phyloP scores from a whole-genome alignment of 2,888 invertebrate species.

The Caenorhabditis plicata region DNA sequence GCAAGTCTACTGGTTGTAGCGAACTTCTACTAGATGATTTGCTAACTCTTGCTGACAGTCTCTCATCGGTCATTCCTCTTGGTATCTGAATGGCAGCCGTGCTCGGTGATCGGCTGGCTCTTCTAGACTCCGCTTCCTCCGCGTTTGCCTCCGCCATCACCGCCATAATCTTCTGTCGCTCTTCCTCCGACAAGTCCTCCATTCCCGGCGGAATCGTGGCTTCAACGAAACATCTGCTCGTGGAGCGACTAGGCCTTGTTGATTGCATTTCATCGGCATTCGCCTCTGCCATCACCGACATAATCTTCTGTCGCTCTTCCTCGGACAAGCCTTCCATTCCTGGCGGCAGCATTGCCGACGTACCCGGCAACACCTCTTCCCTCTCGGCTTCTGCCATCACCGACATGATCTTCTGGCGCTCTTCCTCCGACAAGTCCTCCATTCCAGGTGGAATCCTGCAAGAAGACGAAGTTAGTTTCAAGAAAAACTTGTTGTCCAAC shows the following conservation, averaged over 20 bases:
- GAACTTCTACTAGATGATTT: neutral
- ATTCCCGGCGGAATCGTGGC: too few relatives aligned
- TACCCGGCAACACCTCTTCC: slow-evolving; percentile 11
- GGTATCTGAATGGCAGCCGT: too few relatives aligned
- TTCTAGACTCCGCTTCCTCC: slow-evolving; percentile 18
- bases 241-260: slow-evolving; percentile 9
- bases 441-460: slow-evolving; percentile 42
- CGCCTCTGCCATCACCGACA: slow-evolving; percentile 72
- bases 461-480: too few relatives aligned
- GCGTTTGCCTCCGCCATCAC: slow-evolving; percentile 73
- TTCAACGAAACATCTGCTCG: too few relatives aligned
- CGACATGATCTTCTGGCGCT: slow-evolving; percentile 72
- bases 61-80: too few relatives aligned
- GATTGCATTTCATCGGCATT: slow-evolving; percentile 34
- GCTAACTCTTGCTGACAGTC: neutral
- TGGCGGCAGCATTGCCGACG: slow-evolving; percentile 40
- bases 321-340: slow-evolving; percentile 69
- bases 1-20: too few relatives aligned
- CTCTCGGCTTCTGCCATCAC: slow-evolving; percentile 70
- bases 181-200: slow-evolving; percentile 71
- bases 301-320: slow-evolving; percentile 72
- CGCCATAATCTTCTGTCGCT: slow-evolving; percentile 71
- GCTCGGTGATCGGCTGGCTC: neutral
- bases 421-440: slow-evolving; percentile 70
- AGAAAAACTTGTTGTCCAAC: neutral